Evolutionary conservation across 2,797 vertebrate species (phyloP), one percentile per base, ranked within the genome.

Genomic region (Chelmon rostratus): DNA sequence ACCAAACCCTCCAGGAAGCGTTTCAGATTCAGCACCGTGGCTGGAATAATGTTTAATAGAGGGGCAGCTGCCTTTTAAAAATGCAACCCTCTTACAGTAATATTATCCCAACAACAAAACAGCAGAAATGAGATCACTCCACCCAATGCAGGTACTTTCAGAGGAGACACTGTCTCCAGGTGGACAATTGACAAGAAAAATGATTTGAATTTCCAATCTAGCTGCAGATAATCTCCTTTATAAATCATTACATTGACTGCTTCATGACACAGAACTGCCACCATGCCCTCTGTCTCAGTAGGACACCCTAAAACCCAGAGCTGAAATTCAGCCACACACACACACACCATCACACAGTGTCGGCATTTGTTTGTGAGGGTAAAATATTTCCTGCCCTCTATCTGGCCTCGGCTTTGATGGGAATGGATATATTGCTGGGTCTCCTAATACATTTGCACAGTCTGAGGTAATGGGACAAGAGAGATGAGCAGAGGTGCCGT

Each of bases 391-490:
- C 56, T 86, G 82, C 58, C 85, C 77, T 86, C 66, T 72, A 16
- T 81, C 73, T 81, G 84, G 83, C 84, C 81, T 54, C 78, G 10
- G 70, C 78, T 79, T 77, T 82, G 82, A 85, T 84, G 67, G 73
- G 71, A 79, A 69, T 18, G 49, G 66, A 82, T 81, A 68, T 53
- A 83, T 83, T 47, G 47, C 68, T 16, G 61, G 57, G 40, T 68
- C 77, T 81, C 49, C 74, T 77, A 78, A 78, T 81, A 53, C 31
- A 44, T 38, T 47, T 21, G 59, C 35, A 52, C 79, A 75, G 61
- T 56, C 53, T 47, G 64, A 82, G 78, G 50, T 78, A 89, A 89
- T 84, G 59, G 81, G 84, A 86, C 80, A 82, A 76, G 78, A 76
- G 84, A 72, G 77, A 74, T 75, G 78, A 85, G 78, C 79, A 59